Conservation (phyloP, 2,797 vertebrate genomes). For the Choloepus didactylus region DNA sequence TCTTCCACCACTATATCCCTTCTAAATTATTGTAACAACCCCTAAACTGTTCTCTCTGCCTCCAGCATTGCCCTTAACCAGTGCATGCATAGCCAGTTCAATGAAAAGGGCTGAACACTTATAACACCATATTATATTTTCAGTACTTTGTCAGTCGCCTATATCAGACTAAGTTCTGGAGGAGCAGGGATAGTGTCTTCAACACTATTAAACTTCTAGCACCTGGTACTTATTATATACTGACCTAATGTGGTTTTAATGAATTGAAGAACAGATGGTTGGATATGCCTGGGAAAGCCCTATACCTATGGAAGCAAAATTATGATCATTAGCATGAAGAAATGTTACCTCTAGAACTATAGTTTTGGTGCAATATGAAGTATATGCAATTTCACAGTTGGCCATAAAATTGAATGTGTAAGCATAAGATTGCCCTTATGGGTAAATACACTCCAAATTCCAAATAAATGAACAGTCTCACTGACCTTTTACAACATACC, state of each 20-base stretch:
- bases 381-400: not conserved
- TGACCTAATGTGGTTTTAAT: not conserved
- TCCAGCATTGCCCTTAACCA: not conserved
- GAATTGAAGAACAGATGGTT: not conserved
- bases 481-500: not conserved
- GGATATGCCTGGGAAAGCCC: not conserved
- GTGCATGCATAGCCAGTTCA: rapidly evolving
- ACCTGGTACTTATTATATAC: not conserved
- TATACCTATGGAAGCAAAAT: not conserved
- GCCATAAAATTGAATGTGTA: not conserved
- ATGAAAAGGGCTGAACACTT: not conserved
- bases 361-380: not conserved
- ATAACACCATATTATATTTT: not conserved
- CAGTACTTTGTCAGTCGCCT: not conserved
- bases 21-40: not conserved
- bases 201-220: not conserved
- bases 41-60: not conserved
- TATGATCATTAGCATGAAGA: not conserved
- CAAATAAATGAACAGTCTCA: not conserved
- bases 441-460: conserved; percentile 21
- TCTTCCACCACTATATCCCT: not conserved
- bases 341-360: not conserved
- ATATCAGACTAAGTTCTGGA: not conserved
- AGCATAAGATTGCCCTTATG: not conserved
- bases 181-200: not conserved